A percentile compares a stretch with the other conserved stretches of the same genome.
These are phyloP conservation scores for Shargacucullia verbasci DNA, from an alignment of 2,888 invertebrate species.

Conservation along the genomic window DNA sequence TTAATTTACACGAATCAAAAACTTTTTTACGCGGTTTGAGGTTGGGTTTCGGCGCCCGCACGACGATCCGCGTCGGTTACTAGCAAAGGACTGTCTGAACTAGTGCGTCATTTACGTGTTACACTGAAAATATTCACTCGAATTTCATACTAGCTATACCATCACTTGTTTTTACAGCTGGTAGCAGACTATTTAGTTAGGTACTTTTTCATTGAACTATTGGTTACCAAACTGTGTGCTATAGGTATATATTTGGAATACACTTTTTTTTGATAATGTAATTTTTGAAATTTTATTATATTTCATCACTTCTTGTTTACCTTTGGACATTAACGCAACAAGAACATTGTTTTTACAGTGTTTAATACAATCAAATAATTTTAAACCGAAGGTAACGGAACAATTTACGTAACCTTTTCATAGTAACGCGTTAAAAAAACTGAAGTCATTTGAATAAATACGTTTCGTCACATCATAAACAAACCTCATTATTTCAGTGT, in stretches of 20 bases:
- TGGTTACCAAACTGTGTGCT: constrained; percentile 5
- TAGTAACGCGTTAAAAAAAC: neutral
- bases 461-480: constrained; percentile 13
- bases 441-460: constrained; percentile 3
- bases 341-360: too few relatives aligned
- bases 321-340: too few relatives aligned
- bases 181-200: constrained; percentile 16
- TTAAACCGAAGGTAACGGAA: too few relatives aligned
- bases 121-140: constrained; percentile 33
- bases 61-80: constrained; percentile 30
- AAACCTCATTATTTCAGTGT: constrained; percentile 1
- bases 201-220: constrained; percentile 24
- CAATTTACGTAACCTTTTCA: neutral
- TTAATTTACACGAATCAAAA: constrained; percentile 9
- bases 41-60: constrained; percentile 9
- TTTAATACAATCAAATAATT: too few relatives aligned
- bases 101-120: constrained; percentile 12
- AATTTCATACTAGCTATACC: constrained; percentile 11
- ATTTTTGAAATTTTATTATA: too few relatives aligned
- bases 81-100: constrained; percentile 31
- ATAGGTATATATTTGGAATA: neutral
- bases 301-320: too few relatives aligned
- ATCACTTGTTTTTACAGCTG: constrained; percentile 37
- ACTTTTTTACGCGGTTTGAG: constrained; percentile 15
- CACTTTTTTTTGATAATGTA: too few relatives aligned